Evolutionary conservation across 2,797 vertebrate genomes (phyloP), one percentile per base, ranked within the genome.

Genomic region (Paramormyrops hopkinsi): DNA sequence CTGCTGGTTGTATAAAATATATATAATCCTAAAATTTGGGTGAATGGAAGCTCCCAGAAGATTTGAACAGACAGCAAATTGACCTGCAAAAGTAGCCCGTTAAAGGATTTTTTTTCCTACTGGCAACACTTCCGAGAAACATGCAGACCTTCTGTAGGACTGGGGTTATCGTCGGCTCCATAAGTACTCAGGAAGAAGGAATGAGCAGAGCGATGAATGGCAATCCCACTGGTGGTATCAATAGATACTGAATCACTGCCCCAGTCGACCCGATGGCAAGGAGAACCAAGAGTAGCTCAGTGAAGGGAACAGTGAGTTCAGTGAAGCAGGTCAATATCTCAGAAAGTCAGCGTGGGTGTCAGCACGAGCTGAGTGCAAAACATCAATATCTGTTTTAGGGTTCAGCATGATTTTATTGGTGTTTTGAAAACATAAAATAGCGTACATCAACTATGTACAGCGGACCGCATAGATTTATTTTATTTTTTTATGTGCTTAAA

Each of bases 1-100:
- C 89, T 90, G 48, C 89, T 90, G 89, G 89, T 51, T 90, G 73
- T 65, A 48, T 44, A 59, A 88, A 50, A 86, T 54, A 86, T 54
- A 54, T 56, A 54, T 86, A 51, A 19, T 51, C 29, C 14, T 54
- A 41, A 86, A 56, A 54, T 54, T 86, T 86, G 50, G 50, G 14
- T 59, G 85, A 56, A 86, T 56, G 29, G 51, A 25, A 85, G 37
- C 37, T 69, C 88, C 79, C 22, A 53, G 84, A 86, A 48, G n/a
- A 48, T 84, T 89, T 89, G 44, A 62, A 62, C 86, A 89, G 69
- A 79, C 84, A 87, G 59, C 29, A 73, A 87, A 59, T 79, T 65
- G 33, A 87, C 50, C 69, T 54, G 89, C 65, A 83, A 82, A 82
- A 88, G 86, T 85, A 73, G 82, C 44, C 46, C 54, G 69, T 89